Base-by-base conservation (phyloP, 1,140 invertebrate genomes). In the Dufourea novaeangliae region DNA sequence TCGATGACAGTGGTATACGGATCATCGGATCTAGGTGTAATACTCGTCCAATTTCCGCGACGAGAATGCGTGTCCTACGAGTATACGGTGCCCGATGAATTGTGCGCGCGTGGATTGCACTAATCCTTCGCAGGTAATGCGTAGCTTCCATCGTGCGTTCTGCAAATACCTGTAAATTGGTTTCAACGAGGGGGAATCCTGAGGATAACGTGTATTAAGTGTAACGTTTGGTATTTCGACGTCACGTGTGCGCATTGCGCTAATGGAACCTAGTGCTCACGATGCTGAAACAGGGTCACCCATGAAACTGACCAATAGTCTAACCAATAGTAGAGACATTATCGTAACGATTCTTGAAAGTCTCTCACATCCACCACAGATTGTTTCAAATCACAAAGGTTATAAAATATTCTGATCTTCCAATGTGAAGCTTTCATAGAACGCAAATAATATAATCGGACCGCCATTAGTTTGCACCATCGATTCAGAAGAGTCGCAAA, bases 151-250 rank as follows among this genome's bases (percentile, higher is more conserved):
- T 70, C 54, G 54, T n/a, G 68, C 54, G 20, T 46, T 46, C 68
- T 44, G 27, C 39, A 70, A 70, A 70, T 70, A 59, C 68, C 54
- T 44, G 54, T 39, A 59, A 70, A 70, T 70, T 70, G 67, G 52
- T 69, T 56, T 39, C 52, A 56, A 69, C 67, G 67, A 54, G 67
- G 34, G n/a, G 67, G 52, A 56, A 70, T 46, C 10, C 54, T 44
- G 37, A 68, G 68, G 52, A 70, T 70, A 52, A 59, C 54, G 32
- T 29, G 64, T n/a, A 52, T 70, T 41, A 27, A 57, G 50, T 34
- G 27, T 44, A 69, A 14, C 34, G 66, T 25, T 52, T 39, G n/a
- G 32, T 39, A 29, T 54, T 68, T 41, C 62, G 17, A n/a, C 32
- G 50, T 34, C 25, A n/a, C 29, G 25, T 29, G 10, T 20, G 27